These are phyloP conservation scores for Nothobranchius furzeri DNA, from an alignment of 2,113 vertebrate genomes.

Conservation along the genomic window DNA sequence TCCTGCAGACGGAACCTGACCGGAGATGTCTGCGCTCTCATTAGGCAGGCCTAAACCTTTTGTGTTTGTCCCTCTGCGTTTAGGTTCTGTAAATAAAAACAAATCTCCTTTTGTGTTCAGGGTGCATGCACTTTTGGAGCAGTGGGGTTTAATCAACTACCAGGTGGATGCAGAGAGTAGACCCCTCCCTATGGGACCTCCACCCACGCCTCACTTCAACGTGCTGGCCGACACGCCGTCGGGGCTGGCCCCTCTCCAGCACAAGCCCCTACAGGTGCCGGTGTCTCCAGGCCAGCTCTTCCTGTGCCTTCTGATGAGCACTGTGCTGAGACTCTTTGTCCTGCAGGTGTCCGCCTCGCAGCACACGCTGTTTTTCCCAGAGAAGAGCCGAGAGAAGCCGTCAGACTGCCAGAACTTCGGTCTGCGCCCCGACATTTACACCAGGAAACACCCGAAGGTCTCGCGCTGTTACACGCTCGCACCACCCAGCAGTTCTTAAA, in stretches of 20 bases:
- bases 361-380: conserved; percentile 96
- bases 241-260: conserved; percentile 90
- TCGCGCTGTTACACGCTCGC: conserved; percentile 9
- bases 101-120: conserved; percentile 63
- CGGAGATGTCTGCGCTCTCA: conserved; percentile 95
- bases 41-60: conserved; percentile 81
- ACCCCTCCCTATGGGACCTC: conserved; percentile 95
- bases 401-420: conserved; percentile 94
- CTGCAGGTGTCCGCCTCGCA: conserved; percentile 90
- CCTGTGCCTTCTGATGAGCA: background rate
- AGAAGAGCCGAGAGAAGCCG: conserved; percentile 92
- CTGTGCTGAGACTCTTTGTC: background rate
- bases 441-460: conserved; percentile 97
- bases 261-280: conserved; percentile 87
- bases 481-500: background rate
- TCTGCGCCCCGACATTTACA: conserved; percentile 91
- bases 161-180: conserved; percentile 97
- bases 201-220: conserved; percentile 96
- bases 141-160: conserved; percentile 98
- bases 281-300: background rate
- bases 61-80: conserved; percentile 8
- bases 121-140: conserved; percentile 95
- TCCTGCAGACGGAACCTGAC: conserved; percentile 94
- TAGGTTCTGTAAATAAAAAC: background rate
- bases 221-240: conserved; percentile 89